A percentile compares a stretch with the other conserved stretches of the same genome.
These are phyloP conservation scores for rat (Rattus norvegicus) DNA, from an alignment of 2,113 vertebrate genomes.

Conservation along the genomic window GRCr8 NC_086022.1:38201001-38201500, in stretches of 20 bases:
- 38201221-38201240: too few relatives aligned
- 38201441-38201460: not conserved
- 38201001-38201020: not conserved
- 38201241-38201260: not conserved
- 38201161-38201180: not conserved
- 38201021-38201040: not conserved
- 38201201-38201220: rapidly evolving
- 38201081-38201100: not conserved
- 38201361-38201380: not conserved
- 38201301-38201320: not conserved
- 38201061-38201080: not conserved
- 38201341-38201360: not conserved
- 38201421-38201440: not conserved
- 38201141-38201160: constrained; percentile 22
- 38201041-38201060: not conserved
- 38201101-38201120: not conserved
- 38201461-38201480: constrained; percentile 1
- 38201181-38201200: not conserved
- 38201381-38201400: not conserved
- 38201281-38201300: not conserved
- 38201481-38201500: not conserved
- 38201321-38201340: not conserved
- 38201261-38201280: not conserved
- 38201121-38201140: not conserved
- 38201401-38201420: constrained; percentile 28